Evolutionary conservation across 2,797 vertebrate genomes (phyloP).

Genomic region (Lepus oiostolus): DNA sequence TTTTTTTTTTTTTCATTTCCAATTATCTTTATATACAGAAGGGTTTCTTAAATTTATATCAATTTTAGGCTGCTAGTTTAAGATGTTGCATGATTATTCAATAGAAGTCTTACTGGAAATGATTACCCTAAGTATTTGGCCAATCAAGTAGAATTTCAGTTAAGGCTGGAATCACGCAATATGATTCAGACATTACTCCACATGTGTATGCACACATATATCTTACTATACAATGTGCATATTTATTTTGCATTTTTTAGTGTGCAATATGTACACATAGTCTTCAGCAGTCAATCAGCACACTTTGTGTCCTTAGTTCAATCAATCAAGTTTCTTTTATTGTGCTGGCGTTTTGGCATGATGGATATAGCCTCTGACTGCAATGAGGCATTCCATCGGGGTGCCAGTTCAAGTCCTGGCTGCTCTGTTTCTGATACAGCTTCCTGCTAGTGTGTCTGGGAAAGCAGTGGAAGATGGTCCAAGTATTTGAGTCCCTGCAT

Average conservation of each 20-base stretch:
- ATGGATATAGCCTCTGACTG: too few relatives aligned
- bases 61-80: conserved; percentile 38
- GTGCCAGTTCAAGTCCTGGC: too few relatives aligned
- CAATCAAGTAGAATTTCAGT: conserved; percentile 24
- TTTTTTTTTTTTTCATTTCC: too few relatives aligned
- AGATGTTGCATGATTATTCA: conserved; percentile 21
- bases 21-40: neutral
- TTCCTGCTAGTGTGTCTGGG: too few relatives aligned
- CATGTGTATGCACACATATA: neutral
- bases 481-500: too few relatives aligned
- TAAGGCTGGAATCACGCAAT: neutral
- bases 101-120: conserved; percentile 51
- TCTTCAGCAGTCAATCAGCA: neutral
- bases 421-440: too few relatives aligned
- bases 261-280: neutral
- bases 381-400: too few relatives aligned
- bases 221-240: neutral
- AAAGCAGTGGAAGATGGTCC: too few relatives aligned
- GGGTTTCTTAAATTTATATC: conserved; percentile 60
- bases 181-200: neutral
- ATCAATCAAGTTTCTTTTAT: conserved; percentile 32
- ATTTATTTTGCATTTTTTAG: conserved; percentile 21
- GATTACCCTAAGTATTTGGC: conserved; percentile 25
- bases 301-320: neutral
- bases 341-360: neutral